phyloP scores from a whole-genome alignment of 2,113 vertebrate species.

The Trogon surrucura region DNA sequence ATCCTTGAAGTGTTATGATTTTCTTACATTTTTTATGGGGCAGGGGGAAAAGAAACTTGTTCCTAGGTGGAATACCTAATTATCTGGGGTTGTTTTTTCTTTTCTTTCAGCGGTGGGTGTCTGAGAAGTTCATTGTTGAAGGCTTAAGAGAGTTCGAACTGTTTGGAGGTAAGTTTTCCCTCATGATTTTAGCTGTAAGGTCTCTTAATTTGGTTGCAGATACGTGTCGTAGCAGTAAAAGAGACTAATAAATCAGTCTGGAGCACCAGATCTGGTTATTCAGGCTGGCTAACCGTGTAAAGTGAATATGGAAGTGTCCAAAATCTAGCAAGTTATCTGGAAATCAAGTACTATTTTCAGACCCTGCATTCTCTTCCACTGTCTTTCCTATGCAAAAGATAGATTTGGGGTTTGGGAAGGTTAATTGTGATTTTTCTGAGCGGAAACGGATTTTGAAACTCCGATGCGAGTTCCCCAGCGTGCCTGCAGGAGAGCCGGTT shows the following conservation, averaged over 20 bases:
- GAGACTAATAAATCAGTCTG: background rate
- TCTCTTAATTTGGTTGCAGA: background rate
- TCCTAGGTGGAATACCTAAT: slow-evolving; percentile 45
- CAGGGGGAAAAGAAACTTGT: background rate
- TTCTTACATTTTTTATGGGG: background rate
- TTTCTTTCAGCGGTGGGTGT: slow-evolving; percentile 92
- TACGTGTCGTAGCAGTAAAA: background rate
- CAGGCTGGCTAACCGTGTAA: background rate
- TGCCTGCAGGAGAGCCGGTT: background rate
- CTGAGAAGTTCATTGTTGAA: slow-evolving; percentile 98
- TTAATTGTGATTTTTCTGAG: background rate
- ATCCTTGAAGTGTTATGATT: background rate
- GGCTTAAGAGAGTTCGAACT: slow-evolving; percentile 96
- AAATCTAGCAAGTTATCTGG: background rate
- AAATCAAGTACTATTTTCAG: background rate
- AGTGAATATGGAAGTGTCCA: background rate
- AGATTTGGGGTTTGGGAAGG: background rate
- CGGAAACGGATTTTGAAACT: background rate
- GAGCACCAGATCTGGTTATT: background rate
- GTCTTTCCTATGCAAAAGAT: background rate
- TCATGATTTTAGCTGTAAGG: background rate
- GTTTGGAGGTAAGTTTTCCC: slow-evolving; percentile 90
- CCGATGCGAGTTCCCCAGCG: background rate
- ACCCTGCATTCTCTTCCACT: background rate
- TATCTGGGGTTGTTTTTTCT: slow-evolving; percentile 45